These are phyloP conservation scores for Xenopus borealis DNA, from an alignment of 2,113 vertebrate species.

Conservation along the genomic window DNA sequence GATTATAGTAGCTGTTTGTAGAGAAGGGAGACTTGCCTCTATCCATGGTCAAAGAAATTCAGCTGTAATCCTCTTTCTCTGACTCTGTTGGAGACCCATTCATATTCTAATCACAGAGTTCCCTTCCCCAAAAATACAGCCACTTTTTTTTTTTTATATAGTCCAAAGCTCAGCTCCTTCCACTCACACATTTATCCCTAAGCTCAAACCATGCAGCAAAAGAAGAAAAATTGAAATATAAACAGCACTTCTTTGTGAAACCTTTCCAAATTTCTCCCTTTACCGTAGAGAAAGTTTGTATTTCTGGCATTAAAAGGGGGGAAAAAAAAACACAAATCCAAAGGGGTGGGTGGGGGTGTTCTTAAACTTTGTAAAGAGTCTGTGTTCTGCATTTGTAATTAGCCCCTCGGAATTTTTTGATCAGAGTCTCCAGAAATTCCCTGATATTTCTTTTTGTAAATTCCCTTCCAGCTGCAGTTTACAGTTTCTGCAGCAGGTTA, in stretches of 20 bases:
- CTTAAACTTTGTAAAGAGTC: too few species aligned
- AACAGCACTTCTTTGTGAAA: too few species aligned
- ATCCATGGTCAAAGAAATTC: conserved; percentile 92
- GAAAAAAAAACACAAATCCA: too few species aligned
- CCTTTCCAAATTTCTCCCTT: too few species aligned
- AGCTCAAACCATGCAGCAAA: too few species aligned
- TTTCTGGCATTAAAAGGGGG: too few species aligned
- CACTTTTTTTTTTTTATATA: conserved; percentile 75
- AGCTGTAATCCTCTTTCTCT: conserved; percentile 96
- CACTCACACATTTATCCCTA: conserved; percentile 58
- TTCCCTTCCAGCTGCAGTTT: too few species aligned
- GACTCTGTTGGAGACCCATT: conserved; percentile 93
- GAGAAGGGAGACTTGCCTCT: conserved; percentile 71
- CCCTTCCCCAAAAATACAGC: conserved; percentile 85
- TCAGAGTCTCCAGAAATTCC: background rate
- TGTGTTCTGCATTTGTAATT: conserved; percentile 27
- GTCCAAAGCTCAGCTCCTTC: conserved; percentile 77
- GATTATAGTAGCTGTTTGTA: conserved; percentile 39
- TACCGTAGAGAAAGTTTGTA: too few species aligned
- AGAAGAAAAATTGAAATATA: too few species aligned
- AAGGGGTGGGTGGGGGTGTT: too few species aligned
- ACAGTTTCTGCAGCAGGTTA: too few species aligned
- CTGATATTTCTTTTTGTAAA: background rate
- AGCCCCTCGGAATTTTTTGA: background rate
- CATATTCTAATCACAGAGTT: conserved; percentile 99